Evolutionary conservation across 2,113 vertebrate genomes (phyloP).

Genomic region (Todiramphus chloris): DNA sequence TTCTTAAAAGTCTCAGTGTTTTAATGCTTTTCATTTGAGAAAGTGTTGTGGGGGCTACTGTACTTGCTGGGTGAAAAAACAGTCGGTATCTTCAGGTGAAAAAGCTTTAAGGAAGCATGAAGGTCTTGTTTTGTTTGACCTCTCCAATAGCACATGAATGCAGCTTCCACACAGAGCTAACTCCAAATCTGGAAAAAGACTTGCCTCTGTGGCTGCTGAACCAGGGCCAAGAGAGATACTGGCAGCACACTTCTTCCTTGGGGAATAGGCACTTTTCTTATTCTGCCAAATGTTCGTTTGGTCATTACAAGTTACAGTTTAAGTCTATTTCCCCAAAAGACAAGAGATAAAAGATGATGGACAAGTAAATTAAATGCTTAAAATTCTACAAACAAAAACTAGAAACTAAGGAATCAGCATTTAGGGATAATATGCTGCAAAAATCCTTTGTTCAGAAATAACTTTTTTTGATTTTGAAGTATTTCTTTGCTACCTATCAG

Average conservation of each 20-base stretch:
- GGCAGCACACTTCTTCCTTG: slow-evolving; percentile 32
- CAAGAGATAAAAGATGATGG: not conserved
- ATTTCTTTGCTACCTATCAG: not conserved
- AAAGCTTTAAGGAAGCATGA: not conserved
- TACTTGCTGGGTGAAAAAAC: not conserved
- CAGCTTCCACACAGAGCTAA: slow-evolving; percentile 26
- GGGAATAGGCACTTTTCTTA: slow-evolving; percentile 24
- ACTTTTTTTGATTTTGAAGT: not conserved
- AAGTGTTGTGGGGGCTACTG: not conserved
- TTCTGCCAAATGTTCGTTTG: not conserved
- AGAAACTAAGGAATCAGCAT: not conserved
- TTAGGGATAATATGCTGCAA: not conserved
- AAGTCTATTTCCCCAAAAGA: not conserved
- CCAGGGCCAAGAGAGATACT: slow-evolving; percentile 37
- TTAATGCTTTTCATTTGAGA: not conserved
- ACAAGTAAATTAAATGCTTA: not conserved
- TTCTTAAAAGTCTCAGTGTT: not conserved
- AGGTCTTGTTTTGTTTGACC: slow-evolving; percentile 6
- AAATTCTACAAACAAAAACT: not conserved
- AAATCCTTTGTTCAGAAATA: not conserved
- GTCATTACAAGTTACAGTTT: not conserved
- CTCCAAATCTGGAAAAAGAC: slow-evolving; percentile 34
- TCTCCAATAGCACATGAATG: not conserved
- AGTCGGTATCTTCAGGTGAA: not conserved
- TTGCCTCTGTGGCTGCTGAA: slow-evolving; percentile 7